Conservation (phyloP, 2,113 vertebrate species). For the Oxyruncus cristatus region DNA sequence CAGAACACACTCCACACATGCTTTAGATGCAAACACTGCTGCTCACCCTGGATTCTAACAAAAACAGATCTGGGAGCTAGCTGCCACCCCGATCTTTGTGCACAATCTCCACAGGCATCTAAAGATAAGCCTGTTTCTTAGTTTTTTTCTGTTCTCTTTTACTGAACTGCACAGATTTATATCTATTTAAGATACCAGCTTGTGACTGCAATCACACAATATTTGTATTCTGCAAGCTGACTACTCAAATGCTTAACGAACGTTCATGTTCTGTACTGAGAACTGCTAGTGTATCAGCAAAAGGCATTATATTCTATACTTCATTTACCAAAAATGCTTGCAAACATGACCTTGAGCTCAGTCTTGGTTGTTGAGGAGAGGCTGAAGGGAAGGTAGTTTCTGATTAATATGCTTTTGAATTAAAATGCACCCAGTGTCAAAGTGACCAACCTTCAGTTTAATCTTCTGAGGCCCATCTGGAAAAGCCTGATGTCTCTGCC, state of each 20-base stretch:
- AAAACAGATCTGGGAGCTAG: neutral
- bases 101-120: constrained; percentile 3
- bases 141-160: constrained; percentile 29
- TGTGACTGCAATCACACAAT: neutral
- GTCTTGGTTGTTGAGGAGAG: neutral
- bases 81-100: neutral
- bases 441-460: neutral
- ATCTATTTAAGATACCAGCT: neutral
- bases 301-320: constrained; percentile 37
- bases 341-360: neutral
- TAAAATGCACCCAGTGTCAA: neutral
- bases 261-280: neutral
- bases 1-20: neutral
- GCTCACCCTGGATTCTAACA: neutral
- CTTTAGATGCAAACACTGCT: constrained; percentile 10
- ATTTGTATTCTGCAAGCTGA: constrained; percentile 36
- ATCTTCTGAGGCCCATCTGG: neutral
- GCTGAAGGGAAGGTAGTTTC: neutral
- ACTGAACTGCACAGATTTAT: constrained; percentile 1
- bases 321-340: neutral
- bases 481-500: neutral
- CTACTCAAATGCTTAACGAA: constrained; percentile 3
- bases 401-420: neutral
- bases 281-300: constrained; percentile 12
- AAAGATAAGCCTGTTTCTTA: constrained; percentile 1